Evolutionary conservation across 2,888 invertebrate genomes (phyloP).

Genomic region (Gortyna flavago): DNA sequence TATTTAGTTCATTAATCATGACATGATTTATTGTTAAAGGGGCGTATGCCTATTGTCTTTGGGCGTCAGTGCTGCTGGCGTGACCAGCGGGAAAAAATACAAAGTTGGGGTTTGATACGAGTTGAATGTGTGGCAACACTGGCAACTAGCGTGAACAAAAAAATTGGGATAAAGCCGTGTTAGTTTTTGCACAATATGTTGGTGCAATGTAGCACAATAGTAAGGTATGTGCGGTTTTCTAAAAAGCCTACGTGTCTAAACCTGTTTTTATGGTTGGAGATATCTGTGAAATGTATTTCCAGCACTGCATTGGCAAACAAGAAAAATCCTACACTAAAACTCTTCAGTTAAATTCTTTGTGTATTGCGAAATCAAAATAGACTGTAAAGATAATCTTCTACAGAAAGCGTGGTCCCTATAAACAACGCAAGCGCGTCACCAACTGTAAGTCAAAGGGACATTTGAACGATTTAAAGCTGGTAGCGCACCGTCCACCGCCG

Average conservation of each 20-base stretch:
- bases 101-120: conserved; percentile 52
- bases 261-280: conserved; percentile 25
- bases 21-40: conserved; percentile 83
- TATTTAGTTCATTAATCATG: conserved; percentile 84
- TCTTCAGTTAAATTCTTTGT: not conserved
- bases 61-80: conserved; percentile 51
- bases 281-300: conserved; percentile 27
- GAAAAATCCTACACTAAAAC: too few species aligned
- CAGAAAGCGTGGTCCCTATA: not conserved
- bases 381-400: not conserved
- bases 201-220: conserved; percentile 42
- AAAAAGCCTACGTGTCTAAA: conserved; percentile 32
- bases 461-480: conserved; percentile 24
- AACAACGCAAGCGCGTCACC: not conserved
- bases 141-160: conserved; percentile 57
- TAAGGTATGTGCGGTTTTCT: conserved; percentile 8
- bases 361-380: not conserved
- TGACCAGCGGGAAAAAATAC: conserved; percentile 58
- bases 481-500: conserved; percentile 7
- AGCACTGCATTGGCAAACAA: not conserved
- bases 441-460: conserved; percentile 14
- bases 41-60: conserved; percentile 74
- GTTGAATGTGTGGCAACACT: conserved; percentile 49
- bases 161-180: conserved; percentile 30
- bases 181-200: conserved; percentile 34